Evolutionary conservation across 1,140 invertebrate genomes (phyloP).

Genomic region (Galleria mellonella): DNA sequence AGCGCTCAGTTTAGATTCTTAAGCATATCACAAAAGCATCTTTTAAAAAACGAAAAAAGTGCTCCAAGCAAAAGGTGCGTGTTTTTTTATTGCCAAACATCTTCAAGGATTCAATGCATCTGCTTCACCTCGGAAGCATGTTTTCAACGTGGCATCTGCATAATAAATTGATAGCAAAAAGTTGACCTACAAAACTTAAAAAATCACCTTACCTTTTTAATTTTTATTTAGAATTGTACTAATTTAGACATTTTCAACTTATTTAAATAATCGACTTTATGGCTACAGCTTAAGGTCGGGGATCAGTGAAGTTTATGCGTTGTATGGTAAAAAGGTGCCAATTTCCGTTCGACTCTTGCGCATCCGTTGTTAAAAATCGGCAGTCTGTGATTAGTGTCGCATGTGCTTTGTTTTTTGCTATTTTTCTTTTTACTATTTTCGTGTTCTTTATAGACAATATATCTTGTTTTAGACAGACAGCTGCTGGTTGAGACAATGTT

Average conservation of each 20-base stretch:
- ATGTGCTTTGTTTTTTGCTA: conserved; percentile 53
- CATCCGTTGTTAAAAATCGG: conserved; percentile 68
- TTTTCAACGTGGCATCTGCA: conserved; percentile 65
- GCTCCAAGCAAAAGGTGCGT: conserved; percentile 47
- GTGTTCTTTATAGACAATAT: conserved; percentile 30
- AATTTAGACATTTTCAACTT: too few species aligned
- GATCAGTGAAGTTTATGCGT: neutral
- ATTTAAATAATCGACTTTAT: neutral
- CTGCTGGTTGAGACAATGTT: conserved; percentile 27
- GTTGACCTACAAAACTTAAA: conserved; percentile 65
- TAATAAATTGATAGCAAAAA: conserved; percentile 70
- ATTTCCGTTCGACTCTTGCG: conserved; percentile 62
- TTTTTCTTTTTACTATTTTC: conserved; percentile 35
- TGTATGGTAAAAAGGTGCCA: conserved; percentile 58
- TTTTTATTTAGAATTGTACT: conserved; percentile 1
- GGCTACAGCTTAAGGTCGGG: neutral
- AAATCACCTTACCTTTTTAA: conserved; percentile 40
- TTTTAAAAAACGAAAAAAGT: conserved; percentile 31
- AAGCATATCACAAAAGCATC: conserved; percentile 18
- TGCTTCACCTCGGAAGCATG: conserved; percentile 47
- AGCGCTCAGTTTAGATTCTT: neutral
- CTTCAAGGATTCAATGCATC: conserved; percentile 58
- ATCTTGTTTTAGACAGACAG: conserved; percentile 49
- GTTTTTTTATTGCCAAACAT: conserved; percentile 49
- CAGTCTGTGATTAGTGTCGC: conserved; percentile 56